Evolutionary conservation across 2,797 vertebrate genomes (phyloP), one percentile per base, ranked within the genome.

Genomic region (Argyrosomus regius): DNA sequence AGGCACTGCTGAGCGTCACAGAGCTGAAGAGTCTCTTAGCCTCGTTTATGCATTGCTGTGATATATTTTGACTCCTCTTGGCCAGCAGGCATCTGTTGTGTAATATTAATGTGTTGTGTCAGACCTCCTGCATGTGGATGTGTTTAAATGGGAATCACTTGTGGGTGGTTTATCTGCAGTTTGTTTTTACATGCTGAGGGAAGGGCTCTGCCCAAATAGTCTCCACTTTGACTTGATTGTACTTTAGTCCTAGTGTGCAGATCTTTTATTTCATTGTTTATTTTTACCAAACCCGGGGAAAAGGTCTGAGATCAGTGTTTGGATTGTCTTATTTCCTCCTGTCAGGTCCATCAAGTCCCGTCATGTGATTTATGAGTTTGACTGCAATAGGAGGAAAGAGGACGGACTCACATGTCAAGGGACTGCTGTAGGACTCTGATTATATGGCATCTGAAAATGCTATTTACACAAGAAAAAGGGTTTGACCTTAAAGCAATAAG

Each of bases 391-490:
- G 1, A 11, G 11, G 41, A 28, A 48, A 14, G 2, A 14, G 10
- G 16, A 70, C 49, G 10, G 50, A 65, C 9, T 17, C 14, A 11
- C 50, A 17, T n/a, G 20, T 62, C 24, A 31, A 20, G 45, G 17
- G 31, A 59, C 22, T 18, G 46, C 52, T n/a, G 66, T 1, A 49
- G 65, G 52, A 50, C 12, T 64, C 28, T 68, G 39, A 78, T 60
- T 66, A 43, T 6, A 56, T 24, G n/a, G 4, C 11, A 20, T 52
- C 43, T 77, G 31, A 67, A 73, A 63, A 61, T 77, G 41, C 48
- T 48, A 17, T 57, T 67, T 58, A n/a, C 26, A 71, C 9, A 2
- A 5, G 18, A 43, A 24, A 28, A 53, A 28, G 20, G 1, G 16
- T 58, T 18, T 65, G 54, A 60, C 52, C 59, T 45, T 46, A 52